These are phyloP conservation scores for Notothenia rossii DNA, from an alignment of 2,113 vertebrate genomes.

Conservation along the genomic window DNA sequence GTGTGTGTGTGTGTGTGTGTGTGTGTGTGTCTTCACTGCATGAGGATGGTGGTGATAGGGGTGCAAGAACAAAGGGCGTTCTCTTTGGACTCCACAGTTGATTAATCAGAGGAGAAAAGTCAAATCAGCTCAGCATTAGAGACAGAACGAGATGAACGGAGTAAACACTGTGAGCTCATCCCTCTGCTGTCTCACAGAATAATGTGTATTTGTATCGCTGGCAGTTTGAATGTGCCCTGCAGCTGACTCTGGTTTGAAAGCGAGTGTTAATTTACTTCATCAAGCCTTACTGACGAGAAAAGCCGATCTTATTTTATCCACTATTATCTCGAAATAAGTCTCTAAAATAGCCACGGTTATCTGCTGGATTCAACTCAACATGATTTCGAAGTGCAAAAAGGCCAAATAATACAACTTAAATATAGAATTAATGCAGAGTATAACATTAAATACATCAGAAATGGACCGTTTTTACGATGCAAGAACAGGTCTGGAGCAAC, in stretches of 20 bases:
- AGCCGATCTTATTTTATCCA: no score
- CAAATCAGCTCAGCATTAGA: constrained; percentile 49
- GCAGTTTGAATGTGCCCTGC: neutral
- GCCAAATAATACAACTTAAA: neutral
- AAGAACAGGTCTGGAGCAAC: neutral
- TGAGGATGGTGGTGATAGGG: constrained; percentile 49
- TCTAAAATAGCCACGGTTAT: no score
- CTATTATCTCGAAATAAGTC: neutral
- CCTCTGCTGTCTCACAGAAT: constrained; percentile 13
- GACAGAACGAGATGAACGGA: constrained; percentile 12
- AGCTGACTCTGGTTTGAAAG: constrained; percentile 17
- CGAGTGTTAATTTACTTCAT: constrained; percentile 3
- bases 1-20: constrained; percentile 5
- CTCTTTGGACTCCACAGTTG: constrained; percentile 49
- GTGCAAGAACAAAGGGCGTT: constrained; percentile 53
- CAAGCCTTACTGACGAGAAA: neutral
- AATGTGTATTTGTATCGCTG: neutral
- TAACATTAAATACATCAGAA: neutral
- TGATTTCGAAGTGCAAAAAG: neutral
- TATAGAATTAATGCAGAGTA: neutral
- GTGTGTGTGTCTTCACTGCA: constrained; percentile 4
- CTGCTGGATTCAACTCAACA: neutral
- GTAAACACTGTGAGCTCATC: constrained; percentile 48
- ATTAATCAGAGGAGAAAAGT: constrained; percentile 66
- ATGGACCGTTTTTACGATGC: no score